These are phyloP conservation scores for Andrena haemorrhoa DNA, from an alignment of 2,888 invertebrate species.

Conservation along the genomic window DNA sequence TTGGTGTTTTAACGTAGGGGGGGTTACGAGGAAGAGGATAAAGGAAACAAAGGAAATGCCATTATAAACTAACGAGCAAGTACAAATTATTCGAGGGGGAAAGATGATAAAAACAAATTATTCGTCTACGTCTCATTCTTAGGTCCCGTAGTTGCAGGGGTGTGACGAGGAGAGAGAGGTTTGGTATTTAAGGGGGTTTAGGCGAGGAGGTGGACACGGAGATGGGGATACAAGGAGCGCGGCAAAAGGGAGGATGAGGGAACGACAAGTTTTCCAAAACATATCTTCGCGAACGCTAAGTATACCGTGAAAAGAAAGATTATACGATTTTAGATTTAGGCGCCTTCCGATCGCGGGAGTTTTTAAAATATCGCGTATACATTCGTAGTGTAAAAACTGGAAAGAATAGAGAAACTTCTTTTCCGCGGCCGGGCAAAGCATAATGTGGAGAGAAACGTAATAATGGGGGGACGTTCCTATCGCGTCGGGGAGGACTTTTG, in stretches of 20 bases:
- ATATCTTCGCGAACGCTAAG: conserved; percentile 83
- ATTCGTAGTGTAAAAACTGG: conserved; percentile 59
- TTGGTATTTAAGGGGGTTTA: conserved; percentile 52
- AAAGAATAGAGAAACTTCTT: conserved; percentile 41
- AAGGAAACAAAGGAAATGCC: conserved; percentile 79
- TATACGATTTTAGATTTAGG: conserved; percentile 82
- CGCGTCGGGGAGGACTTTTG: conserved; percentile 41
- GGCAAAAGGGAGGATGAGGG: conserved; percentile 43
- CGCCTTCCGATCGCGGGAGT: conserved; percentile 67
- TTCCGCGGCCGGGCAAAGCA: conserved; percentile 65
- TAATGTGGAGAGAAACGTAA: conserved; percentile 71
- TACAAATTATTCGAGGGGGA: conserved; percentile 83
- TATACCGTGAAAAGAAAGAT: conserved; percentile 80
- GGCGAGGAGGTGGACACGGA: conserved; percentile 6
- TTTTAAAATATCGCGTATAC: conserved; percentile 72
- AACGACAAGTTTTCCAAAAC: conserved; percentile 75
- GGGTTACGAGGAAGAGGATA: conserved; percentile 44
- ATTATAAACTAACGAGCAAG: conserved; percentile 83
- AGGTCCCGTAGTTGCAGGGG: conserved; percentile 77
- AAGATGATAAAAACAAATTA: conserved; percentile 70
- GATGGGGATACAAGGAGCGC: conserved; percentile 25
- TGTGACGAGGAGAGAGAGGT: conserved; percentile 28
- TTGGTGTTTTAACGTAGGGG: conserved; percentile 78
- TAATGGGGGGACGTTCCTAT: conserved; percentile 30
- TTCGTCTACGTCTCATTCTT: conserved; percentile 79